These are phyloP conservation scores for Helicorthomorpha holstii DNA, from an alignment of 1,140 invertebrate species.

Conservation along the genomic window DNA sequence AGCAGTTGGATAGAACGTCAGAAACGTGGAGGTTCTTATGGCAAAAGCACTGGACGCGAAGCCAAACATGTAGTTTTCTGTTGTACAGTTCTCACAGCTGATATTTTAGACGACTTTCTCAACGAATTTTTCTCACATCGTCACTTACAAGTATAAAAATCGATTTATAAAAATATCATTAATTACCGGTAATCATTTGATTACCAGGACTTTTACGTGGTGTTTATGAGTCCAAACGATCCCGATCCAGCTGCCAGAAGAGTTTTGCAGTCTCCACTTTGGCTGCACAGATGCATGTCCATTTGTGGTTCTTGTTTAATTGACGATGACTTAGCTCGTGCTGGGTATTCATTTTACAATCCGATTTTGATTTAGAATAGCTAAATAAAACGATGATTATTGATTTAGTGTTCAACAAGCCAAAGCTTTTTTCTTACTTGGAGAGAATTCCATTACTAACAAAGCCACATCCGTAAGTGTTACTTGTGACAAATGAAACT, in stretches of 20 bases:
- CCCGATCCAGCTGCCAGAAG: neutral
- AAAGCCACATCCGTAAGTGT: slow-evolving; percentile 68
- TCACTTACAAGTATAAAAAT: slow-evolving; percentile 48
- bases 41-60: slow-evolving; percentile 79
- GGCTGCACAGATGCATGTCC: neutral
- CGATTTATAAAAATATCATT: neutral
- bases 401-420: neutral
- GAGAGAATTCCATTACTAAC: slow-evolving; percentile 74
- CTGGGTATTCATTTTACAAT: neutral
- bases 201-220: neutral
- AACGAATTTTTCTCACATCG: slow-evolving; percentile 98
- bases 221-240: neutral
- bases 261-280: neutral
- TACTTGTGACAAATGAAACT: too few species aligned
- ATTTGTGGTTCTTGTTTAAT: neutral
- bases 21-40: slow-evolving; percentile 79
- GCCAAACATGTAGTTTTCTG: slow-evolving; percentile 97
- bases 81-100: slow-evolving; percentile 81
- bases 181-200: neutral
- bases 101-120: slow-evolving; percentile 96
- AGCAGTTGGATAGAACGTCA: slow-evolving; percentile 77
- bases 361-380: neutral
- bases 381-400: neutral
- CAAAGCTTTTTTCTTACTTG: slow-evolving; percentile 20
- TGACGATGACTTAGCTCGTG: neutral